Evolutionary conservation across 2,888 invertebrate species (phyloP), one percentile per base, ranked within the genome.

Genomic region (Parasteatoda lunata): DNA sequence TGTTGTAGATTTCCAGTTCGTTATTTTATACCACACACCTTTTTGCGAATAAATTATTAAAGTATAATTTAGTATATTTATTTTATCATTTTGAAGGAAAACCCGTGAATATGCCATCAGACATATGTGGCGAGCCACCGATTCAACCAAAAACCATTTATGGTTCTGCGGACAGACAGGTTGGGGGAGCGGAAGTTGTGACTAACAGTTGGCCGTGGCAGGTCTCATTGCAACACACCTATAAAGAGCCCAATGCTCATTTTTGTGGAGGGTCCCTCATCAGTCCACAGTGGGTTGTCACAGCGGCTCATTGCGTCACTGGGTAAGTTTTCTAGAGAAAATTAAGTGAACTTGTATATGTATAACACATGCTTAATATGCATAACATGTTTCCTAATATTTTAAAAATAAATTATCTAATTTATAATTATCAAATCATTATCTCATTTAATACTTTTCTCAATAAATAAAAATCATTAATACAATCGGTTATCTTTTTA

Each of bases 191-290:
- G 11, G 68, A 6, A 30, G 87, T 73, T 4, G 47, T 71, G 3
- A 72, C 87, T 8, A 76, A 76, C 68, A 87, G 87, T 64, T 87
- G 87, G 87, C 87, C 87, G 2, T 87, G 87, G 87, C 87, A 87
- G 47, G 87, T 73, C 13, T 80, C 80, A 47, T 45, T 87, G 5
- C 87, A 87, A 45, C 6, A 8, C 0, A 45, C 9, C 5, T 68
- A 48, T 11, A 52, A 68, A 6, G 75, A 82, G 51, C 82, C 82
- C 4, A 82, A 77, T 59, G 85, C 80, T 11, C 87, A 87, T 15
- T 75, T 77, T 45, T 87, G 87, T 9, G 82, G 81, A 8, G 87
- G 87, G 2, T 68, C 82, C 3, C 78, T 87, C 49, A 77, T 87
- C 59, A 81, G 47, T 59, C 15, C 66, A 5, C 82, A 87, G 59